Evolutionary conservation across 2,797 vertebrate species (phyloP).

Genomic region (Sciurus carolinensis): DNA sequence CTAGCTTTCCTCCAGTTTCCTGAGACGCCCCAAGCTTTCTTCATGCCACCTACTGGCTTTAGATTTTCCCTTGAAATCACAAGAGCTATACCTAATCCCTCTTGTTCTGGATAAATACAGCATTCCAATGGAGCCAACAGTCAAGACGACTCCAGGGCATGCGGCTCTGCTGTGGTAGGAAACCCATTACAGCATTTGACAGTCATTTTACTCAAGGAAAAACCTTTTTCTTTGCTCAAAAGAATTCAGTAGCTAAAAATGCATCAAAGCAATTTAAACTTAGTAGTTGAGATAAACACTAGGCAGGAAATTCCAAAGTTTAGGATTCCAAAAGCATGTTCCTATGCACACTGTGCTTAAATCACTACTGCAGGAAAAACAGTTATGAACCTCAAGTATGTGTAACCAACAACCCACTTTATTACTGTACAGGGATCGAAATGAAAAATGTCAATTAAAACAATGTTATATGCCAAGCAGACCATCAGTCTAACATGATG

Average conservation of each 20-base stretch:
- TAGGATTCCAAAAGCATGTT: not conserved
- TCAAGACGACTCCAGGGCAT: not conserved
- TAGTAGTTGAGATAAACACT: slow-evolving; percentile 56
- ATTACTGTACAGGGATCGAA: not conserved
- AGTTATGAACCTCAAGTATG: not conserved
- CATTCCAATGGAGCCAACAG: not conserved
- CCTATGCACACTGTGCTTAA: not conserved
- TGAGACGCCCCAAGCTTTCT: not conserved
- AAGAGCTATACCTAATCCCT: not conserved
- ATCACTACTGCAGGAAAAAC: not conserved
- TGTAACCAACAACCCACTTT: not conserved
- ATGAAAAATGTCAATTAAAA: not conserved
- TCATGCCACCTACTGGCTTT: not conserved
- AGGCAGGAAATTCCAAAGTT: slow-evolving; percentile 62
- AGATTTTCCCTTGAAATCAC: not conserved
- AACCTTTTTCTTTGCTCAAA: slow-evolving; percentile 10
- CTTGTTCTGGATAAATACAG: not conserved
- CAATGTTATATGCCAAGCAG: not conserved
- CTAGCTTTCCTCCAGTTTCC: not conserved
- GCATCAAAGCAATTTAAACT: slow-evolving; percentile 29
- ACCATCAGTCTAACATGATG: not conserved
- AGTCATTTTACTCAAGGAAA: slow-evolving; percentile 13
- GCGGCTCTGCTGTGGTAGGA: not conserved
- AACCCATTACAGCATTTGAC: not conserved
- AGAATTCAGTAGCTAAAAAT: slow-evolving; percentile 48